phyloP scores from a whole-genome alignment of 2,888 invertebrate genomes.

The Polydrusus pterygomalis region DNA sequence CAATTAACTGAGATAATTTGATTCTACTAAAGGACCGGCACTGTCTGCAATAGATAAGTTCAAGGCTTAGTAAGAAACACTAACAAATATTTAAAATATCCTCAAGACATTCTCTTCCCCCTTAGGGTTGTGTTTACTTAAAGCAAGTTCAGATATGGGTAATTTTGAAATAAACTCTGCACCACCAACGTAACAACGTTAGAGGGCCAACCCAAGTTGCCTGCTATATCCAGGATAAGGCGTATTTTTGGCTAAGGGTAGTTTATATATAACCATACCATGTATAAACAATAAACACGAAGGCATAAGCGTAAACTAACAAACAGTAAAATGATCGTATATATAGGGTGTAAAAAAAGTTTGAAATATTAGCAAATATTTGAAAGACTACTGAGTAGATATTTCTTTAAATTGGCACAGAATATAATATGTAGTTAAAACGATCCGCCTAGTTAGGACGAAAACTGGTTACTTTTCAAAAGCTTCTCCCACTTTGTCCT shows the following conservation, averaged over 20 bases:
- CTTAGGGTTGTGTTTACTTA: slow-evolving; percentile 10
- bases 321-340: too few relatives aligned
- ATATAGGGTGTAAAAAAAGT: too few relatives aligned
- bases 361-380: too few relatives aligned
- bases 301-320: too few relatives aligned
- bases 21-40: neutral
- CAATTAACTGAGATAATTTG: neutral
- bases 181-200: slow-evolving; percentile 11
- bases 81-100: slow-evolving; percentile 27
- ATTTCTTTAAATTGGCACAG: too few relatives aligned
- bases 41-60: neutral
- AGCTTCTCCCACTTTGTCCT: too few relatives aligned
- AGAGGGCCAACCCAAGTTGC: neutral
- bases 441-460: too few relatives aligned
- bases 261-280: neutral
- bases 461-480: too few relatives aligned
- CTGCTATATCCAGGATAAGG: neutral
- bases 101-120: slow-evolving; percentile 6
- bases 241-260: neutral
- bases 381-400: too few relatives aligned
- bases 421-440: too few relatives aligned
- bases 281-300: too few relatives aligned
- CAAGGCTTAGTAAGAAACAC: slow-evolving; percentile 24
- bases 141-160: slow-evolving; percentile 7
- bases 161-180: slow-evolving; percentile 14